Evolutionary conservation across 2,888 invertebrate species (phyloP).

Genomic region (Vesta saturnalis): DNA sequence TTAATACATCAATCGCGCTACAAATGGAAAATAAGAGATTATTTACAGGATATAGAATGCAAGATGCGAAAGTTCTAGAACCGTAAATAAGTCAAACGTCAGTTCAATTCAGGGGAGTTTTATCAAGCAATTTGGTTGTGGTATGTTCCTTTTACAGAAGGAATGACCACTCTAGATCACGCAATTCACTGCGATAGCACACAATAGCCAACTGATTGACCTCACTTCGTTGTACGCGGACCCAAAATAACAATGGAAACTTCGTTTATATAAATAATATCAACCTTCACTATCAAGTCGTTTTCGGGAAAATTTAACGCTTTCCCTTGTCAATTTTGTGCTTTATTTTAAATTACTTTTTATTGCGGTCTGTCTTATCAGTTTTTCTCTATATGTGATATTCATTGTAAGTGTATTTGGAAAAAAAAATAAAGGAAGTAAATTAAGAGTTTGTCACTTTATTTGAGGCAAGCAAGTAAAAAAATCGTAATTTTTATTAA

Average conservation of each 20-base stretch:
- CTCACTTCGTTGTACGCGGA: slow-evolving; percentile 31
- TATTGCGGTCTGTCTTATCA: slow-evolving; percentile 16
- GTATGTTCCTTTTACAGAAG: slow-evolving; percentile 35
- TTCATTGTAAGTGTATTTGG: background rate
- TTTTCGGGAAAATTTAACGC: slow-evolving; percentile 31
- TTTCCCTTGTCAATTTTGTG: slow-evolving; percentile 19
- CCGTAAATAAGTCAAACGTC: slow-evolving; percentile 48
- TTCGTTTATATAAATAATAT: slow-evolving; percentile 38
- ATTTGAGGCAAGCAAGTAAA: slow-evolving; percentile 11
- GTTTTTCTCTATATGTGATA: slow-evolving; percentile 1
- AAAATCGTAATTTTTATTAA: slow-evolving; percentile 38
- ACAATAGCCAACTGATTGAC: slow-evolving; percentile 39
- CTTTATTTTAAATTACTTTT: slow-evolving; percentile 22
- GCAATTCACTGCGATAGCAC: slow-evolving; percentile 37
- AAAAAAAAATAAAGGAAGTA: background rate
- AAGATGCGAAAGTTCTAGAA: slow-evolving; percentile 24
- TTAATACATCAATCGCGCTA: too few species aligned
- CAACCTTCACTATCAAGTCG: slow-evolving; percentile 32
- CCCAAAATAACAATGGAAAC: slow-evolving; percentile 34
- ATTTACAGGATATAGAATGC: slow-evolving; percentile 25
- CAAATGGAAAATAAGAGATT: background rate
- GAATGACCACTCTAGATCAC: slow-evolving; percentile 40
- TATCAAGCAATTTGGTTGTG: slow-evolving; percentile 47
- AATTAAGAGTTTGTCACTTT: slow-evolving; percentile 1
- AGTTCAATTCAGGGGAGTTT: slow-evolving; percentile 46